Evolutionary conservation across 1,140 invertebrate species (phyloP).

Genomic region (Dreissena polymorpha): DNA sequence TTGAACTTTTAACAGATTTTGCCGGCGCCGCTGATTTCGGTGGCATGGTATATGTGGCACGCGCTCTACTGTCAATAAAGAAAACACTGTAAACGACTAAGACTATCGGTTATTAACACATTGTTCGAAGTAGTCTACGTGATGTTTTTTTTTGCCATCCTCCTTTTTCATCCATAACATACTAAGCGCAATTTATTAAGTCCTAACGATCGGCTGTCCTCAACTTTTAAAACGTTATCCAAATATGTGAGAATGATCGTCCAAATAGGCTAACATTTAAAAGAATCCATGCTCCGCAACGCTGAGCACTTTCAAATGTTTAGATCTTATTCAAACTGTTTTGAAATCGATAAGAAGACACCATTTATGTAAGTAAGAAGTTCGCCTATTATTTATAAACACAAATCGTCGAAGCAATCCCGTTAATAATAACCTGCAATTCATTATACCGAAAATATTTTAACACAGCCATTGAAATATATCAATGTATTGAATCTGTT

Average conservation of each 20-base stretch:
- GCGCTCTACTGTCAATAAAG: not conserved
- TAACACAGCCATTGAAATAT: too few relatives aligned
- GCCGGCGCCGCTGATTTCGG: conserved; percentile 6
- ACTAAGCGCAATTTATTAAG: not conserved
- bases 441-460: too few relatives aligned
- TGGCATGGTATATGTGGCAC: not conserved
- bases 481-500: too few relatives aligned
- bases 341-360: conserved; percentile 2
- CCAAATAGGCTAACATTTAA: not conserved
- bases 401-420: too few relatives aligned
- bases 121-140: not conserved
- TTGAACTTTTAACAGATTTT: not conserved
- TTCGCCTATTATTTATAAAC: too few relatives aligned
- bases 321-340: conserved; percentile 5
- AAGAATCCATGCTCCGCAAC: not conserved
- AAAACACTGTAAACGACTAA: not conserved
- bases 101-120: not conserved
- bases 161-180: not conserved
- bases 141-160: not conserved
- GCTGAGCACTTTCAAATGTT: not conserved
- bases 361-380: not conserved
- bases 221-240: not conserved
- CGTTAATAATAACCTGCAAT: too few relatives aligned
- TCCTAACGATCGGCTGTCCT: not conserved
- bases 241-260: not conserved